Conservation (phyloP, 2,113 vertebrate species). For the Barbus barbus region DNA sequence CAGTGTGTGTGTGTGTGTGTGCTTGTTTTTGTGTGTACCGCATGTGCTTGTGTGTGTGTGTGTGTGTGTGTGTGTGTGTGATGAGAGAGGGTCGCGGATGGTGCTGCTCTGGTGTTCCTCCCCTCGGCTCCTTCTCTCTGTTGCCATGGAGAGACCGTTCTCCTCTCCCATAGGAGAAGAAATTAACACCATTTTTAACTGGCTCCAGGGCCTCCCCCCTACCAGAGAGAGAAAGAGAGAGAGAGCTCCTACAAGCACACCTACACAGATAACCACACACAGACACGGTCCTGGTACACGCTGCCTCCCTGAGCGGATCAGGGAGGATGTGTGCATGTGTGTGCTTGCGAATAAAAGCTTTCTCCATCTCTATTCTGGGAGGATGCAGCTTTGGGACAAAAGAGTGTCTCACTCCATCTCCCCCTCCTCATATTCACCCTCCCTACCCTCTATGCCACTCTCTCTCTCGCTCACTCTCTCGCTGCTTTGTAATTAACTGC, state of each 20-base stretch:
- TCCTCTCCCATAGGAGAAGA: conserved; percentile 83
- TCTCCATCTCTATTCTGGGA: conserved; percentile 56
- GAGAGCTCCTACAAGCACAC: conserved; percentile 57
- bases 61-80: too few relatives aligned
- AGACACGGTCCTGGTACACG: conserved; percentile 31
- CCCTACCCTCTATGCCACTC: conserved; percentile 18
- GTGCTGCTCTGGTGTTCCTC: conserved; percentile 75
- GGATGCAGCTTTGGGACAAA: conserved; percentile 59
- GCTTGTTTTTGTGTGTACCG: conserved; percentile 1
- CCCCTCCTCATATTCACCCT: conserved; percentile 37
- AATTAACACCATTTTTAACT: conserved; percentile 85
- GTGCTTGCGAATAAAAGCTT: conserved; percentile 44
- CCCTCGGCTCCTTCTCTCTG: conserved; percentile 80
- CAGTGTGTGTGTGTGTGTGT: conserved; percentile 22
- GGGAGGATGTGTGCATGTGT: conserved; percentile 29
- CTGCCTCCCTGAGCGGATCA: conserved; percentile 34
- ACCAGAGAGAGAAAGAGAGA: conserved; percentile 69
- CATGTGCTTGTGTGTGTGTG: conserved; percentile 30
- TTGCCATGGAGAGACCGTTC: conserved; percentile 82
- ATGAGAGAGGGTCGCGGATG: conserved; percentile 77
- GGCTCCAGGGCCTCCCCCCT: conserved; percentile 79
- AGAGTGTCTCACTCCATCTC: conserved; percentile 49
- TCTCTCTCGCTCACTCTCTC: conserved; percentile 13
- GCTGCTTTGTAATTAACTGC: conserved; percentile 59
- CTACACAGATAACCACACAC: conserved; percentile 47